Conservation (phyloP, 2,113 vertebrate genomes). For the Ageneiosus marmoratus region DNA sequence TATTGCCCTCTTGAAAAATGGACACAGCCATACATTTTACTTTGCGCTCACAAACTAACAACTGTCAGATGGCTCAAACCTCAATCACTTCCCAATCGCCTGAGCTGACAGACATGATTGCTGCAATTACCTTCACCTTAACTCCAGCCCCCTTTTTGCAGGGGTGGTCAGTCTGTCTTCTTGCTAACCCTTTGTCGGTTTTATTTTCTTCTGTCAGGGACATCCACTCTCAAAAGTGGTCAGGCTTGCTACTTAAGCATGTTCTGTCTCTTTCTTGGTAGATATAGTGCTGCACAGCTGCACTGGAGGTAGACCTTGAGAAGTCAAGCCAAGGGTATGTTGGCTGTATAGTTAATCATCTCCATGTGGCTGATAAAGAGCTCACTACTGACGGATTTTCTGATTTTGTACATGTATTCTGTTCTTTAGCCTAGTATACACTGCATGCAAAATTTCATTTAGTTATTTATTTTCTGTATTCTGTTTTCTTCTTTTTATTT, state of each 20-base stretch:
- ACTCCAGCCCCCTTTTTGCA: conserved; percentile 50
- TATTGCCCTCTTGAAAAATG: conserved; percentile 24
- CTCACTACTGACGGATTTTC: not conserved
- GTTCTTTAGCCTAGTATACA: not conserved
- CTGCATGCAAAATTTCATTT: not conserved
- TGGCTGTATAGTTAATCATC: conserved; percentile 32
- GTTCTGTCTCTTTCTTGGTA: conserved; percentile 27
- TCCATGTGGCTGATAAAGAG: conserved; percentile 24
- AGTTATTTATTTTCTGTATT: not conserved
- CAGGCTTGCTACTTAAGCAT: conserved; percentile 25
- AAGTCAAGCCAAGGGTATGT: conserved; percentile 47
- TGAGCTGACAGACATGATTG: conserved; percentile 67
- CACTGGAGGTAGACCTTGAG: conserved; percentile 40
- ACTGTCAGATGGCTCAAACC: conserved; percentile 56
- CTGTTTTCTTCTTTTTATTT: not conserved
- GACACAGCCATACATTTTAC: conserved; percentile 29
- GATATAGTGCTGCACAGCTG: conserved; percentile 34
- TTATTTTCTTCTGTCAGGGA: conserved; percentile 29
- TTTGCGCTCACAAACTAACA: conserved; percentile 28
- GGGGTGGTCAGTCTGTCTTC: conserved; percentile 21
- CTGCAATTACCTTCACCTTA: conserved; percentile 70
- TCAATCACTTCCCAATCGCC: conserved; percentile 61
- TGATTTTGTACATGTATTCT: not conserved
- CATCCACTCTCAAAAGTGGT: conserved; percentile 28
- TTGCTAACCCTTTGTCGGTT: conserved; percentile 35